Conservation (phyloP, 2,113 vertebrate genomes). For the Sebastes schlegelii region DNA sequence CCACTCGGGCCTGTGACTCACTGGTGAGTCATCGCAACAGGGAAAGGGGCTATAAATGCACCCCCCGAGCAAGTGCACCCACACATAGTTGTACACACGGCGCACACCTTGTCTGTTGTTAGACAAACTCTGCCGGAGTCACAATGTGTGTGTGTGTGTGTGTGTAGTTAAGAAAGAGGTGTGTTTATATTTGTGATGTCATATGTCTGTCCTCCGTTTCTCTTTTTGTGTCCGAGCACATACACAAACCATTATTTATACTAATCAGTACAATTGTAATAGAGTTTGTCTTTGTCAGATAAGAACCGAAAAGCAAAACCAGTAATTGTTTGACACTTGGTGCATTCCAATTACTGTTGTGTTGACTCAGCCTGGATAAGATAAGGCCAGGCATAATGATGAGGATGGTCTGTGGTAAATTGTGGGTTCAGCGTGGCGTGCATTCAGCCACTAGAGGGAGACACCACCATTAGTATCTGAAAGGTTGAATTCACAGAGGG, state of each 20-base stretch:
- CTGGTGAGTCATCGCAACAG: constrained; percentile 67
- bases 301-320: constrained; percentile 14
- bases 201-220: background rate
- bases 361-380: constrained; percentile 43
- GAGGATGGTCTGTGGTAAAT: constrained; percentile 4
- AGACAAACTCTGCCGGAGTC: background rate
- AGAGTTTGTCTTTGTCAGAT: constrained; percentile 42
- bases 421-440: background rate
- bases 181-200: background rate
- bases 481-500: background rate
- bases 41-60: constrained; percentile 36
- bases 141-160: background rate
- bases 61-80: background rate
- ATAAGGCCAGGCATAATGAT: constrained; percentile 38
- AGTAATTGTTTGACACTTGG: constrained; percentile 53
- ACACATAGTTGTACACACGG: background rate
- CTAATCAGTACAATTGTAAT: constrained; percentile 16
- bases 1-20: constrained; percentile 61
- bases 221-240: background rate
- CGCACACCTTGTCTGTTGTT: background rate
- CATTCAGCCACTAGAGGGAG: constrained; percentile 66
- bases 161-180: background rate
- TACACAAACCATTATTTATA: constrained; percentile 8
- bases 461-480: constrained; percentile 26
- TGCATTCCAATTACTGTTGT: constrained; percentile 52